phyloP scores from a whole-genome alignment of 1,140 invertebrate species.

The Diachasmimorpha longicaudata region DNA sequence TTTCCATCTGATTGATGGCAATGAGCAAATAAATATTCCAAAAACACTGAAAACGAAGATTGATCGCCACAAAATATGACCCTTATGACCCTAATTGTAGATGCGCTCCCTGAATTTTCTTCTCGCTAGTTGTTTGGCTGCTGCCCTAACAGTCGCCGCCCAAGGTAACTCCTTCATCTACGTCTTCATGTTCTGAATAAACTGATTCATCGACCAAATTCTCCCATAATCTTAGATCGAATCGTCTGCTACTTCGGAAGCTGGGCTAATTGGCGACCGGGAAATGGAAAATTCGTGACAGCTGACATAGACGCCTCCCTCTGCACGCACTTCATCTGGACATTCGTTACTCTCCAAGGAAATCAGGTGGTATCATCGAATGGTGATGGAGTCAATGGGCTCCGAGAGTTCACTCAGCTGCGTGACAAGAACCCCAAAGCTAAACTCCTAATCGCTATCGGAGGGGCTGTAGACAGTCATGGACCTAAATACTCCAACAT shows the following conservation, averaged over 20 bases:
- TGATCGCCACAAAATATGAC: neutral
- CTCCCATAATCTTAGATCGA: constrained; percentile 48
- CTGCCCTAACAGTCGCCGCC: neutral
- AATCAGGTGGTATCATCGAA: constrained; percentile 60
- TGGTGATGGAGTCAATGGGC: constrained; percentile 59
- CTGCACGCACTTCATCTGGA: constrained; percentile 78
- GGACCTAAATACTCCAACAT: constrained; percentile 80
- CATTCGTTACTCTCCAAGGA: constrained; percentile 71
- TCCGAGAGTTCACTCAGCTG: neutral
- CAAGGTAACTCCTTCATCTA: neutral
- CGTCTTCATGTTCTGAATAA: too few species aligned
- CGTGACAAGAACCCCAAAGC: neutral
- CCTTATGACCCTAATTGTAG: neutral
- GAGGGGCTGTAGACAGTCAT: constrained; percentile 65
- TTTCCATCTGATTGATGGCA: too few species aligned
- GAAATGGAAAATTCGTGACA: constrained; percentile 69
- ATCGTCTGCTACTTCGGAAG: constrained; percentile 79
- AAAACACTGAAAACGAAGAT: too few species aligned
- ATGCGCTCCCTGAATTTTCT: neutral
- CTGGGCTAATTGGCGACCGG: constrained; percentile 76
- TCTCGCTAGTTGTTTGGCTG: neutral
- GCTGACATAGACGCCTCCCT: constrained; percentile 71
- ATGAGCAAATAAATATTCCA: too few species aligned
- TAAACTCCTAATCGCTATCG: constrained; percentile 55
- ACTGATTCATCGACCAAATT: too few species aligned